These are phyloP conservation scores for Turritopsis rubra DNA, from an alignment of 30 jellyfish, hydroid and myxozoan species.

Conservation along the genomic window DNA sequence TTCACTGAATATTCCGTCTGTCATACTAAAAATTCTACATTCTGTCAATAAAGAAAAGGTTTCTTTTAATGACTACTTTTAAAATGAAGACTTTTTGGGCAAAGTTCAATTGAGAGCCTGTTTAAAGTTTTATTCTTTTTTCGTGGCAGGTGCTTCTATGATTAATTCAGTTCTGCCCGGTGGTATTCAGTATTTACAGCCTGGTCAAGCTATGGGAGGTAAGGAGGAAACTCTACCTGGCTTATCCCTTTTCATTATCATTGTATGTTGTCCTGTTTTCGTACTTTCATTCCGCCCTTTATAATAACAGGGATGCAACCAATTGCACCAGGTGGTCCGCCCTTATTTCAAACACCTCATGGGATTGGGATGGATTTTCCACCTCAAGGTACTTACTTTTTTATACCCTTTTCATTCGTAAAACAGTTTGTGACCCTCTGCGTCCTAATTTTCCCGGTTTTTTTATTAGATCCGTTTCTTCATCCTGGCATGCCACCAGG, in stretches of 20 bases:
- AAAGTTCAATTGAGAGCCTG: too few species aligned
- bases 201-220: slow-evolving; percentile 21
- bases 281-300: neutral
- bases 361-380: slow-evolving; percentile 8
- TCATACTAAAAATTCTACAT: too few species aligned
- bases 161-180: slow-evolving; percentile 19
- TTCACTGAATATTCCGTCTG: too few species aligned
- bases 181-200: slow-evolving; percentile 28
- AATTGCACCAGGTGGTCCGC: neutral
- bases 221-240: neutral
- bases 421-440: too few species aligned
- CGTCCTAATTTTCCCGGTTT: too few species aligned
- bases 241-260: neutral
- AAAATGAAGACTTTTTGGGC: too few species aligned
- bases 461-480: neutral
- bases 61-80: too few species aligned
- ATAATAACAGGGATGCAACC: slow-evolving; percentile 6
- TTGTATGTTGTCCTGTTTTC: neutral
- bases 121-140: neutral
- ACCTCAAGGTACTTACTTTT: neutral
- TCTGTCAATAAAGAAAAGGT: too few species aligned
- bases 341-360: neutral
- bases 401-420: neutral
- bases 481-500: slow-evolving; percentile 41
- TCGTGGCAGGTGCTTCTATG: slow-evolving; percentile 19